phyloP scores from a whole-genome alignment of 2,797 vertebrate genomes.

The Sebastes oblongus region DNA sequence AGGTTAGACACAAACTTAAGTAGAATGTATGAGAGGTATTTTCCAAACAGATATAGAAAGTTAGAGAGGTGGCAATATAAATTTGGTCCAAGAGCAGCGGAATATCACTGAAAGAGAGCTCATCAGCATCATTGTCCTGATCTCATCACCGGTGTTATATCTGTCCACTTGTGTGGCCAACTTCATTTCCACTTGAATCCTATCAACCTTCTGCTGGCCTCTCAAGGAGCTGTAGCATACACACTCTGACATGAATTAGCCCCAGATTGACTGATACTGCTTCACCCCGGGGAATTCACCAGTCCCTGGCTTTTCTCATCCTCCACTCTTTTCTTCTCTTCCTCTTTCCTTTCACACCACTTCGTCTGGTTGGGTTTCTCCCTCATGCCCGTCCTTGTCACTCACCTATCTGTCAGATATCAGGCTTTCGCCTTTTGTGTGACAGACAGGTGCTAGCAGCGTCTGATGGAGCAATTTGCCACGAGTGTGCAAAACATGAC shows the following conservation, averaged over 20 bases:
- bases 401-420: slow-evolving; percentile 76
- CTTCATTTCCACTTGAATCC: slow-evolving; percentile 92
- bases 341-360: slow-evolving; percentile 55
- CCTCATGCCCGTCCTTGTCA: slow-evolving; percentile 75
- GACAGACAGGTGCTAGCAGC: slow-evolving; percentile 73
- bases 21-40: neutral
- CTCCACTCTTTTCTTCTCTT: slow-evolving; percentile 24
- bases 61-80: slow-evolving; percentile 51
- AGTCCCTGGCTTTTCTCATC: slow-evolving; percentile 47
- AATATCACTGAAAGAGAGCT: slow-evolving; percentile 60
- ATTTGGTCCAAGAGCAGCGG: slow-evolving; percentile 74
- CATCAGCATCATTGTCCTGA: slow-evolving; percentile 71
- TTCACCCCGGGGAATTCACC: slow-evolving; percentile 75
- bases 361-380: slow-evolving; percentile 37
- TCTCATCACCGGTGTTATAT: slow-evolving; percentile 70
- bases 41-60: neutral
- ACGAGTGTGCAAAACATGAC: slow-evolving; percentile 73
- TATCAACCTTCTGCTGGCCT: slow-evolving; percentile 87
- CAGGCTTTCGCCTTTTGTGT: slow-evolving; percentile 61
- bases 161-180: slow-evolving; percentile 81
- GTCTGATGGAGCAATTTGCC: slow-evolving; percentile 85
- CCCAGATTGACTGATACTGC: slow-evolving; percentile 87
- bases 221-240: slow-evolving; percentile 83
- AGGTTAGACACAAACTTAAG: neutral
- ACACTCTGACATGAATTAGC: slow-evolving; percentile 90